phyloP scores from a whole-genome alignment of 2,888 invertebrate genomes.

The Apamea anceps region DNA sequence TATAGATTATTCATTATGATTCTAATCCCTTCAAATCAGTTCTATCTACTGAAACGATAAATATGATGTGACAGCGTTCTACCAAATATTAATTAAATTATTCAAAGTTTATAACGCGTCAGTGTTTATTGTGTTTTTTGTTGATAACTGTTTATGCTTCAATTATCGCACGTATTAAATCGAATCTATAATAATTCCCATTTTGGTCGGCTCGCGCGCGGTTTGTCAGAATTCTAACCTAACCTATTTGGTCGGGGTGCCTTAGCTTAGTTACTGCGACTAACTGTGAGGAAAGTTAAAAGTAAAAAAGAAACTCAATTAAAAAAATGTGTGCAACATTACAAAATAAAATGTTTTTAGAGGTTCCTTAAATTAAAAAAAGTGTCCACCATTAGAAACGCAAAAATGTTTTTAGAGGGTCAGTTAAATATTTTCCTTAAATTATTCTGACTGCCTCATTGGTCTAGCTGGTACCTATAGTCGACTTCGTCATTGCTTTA shows the following conservation, averaged over 20 bases:
- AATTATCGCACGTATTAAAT: not conserved
- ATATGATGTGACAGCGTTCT: constrained; percentile 9
- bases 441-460: not conserved
- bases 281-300: not conserved
- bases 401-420: no score
- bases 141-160: not conserved
- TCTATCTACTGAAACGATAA: constrained; percentile 11
- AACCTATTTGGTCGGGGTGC: no score
- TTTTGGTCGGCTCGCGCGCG: not conserved
- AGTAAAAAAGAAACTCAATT: not conserved
- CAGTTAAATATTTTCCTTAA: not conserved
- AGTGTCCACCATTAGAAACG: no score
- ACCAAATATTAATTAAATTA: constrained; percentile 31
- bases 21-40: constrained; percentile 9
- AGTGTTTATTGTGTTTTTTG: constrained; percentile 25
- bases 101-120: constrained; percentile 15
- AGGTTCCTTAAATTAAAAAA: no score
- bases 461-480: not conserved
- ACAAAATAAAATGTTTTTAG: no score
- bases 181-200: not conserved
- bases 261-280: no score
- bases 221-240: not conserved
- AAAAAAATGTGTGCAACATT: no score
- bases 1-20: not conserved
- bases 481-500: not conserved